Evolutionary conservation across 1,140 invertebrate species (phyloP).

Genomic region (Diorhabda elongata): DNA sequence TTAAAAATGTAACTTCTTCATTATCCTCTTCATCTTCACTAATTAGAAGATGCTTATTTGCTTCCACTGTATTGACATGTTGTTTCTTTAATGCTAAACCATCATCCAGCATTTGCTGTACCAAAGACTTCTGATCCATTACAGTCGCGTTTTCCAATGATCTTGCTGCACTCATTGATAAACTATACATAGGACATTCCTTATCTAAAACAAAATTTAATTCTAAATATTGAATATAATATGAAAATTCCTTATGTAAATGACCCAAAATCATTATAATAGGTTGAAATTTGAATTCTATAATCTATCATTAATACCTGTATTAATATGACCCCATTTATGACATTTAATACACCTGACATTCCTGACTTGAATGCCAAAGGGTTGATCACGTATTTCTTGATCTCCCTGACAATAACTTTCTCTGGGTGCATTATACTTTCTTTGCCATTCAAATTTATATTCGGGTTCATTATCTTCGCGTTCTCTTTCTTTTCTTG

Average conservation of each 20-base stretch:
- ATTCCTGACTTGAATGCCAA: slow-evolving; percentile 97
- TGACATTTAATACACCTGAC: slow-evolving; percentile 98
- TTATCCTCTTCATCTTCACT: slow-evolving; percentile 59
- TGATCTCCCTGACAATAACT: slow-evolving; percentile 94
- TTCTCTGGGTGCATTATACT: slow-evolving; percentile 97
- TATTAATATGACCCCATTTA: slow-evolving; percentile 99
- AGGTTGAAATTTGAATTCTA: not conserved
- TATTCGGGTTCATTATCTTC: slow-evolving; percentile 94
- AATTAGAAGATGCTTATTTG: slow-evolving; percentile 47
- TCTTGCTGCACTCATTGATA: slow-evolving; percentile 68
- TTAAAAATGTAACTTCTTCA: slow-evolving; percentile 72
- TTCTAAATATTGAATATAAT: slow-evolving; percentile 8
- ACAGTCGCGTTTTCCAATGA: slow-evolving; percentile 54
- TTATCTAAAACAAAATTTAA: slow-evolving; percentile 59
- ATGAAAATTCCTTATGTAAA: not conserved
- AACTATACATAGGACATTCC: slow-evolving; percentile 90
- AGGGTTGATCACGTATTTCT: slow-evolving; percentile 96
- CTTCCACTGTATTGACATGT: slow-evolving; percentile 48
- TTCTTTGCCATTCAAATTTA: slow-evolving; percentile 99
- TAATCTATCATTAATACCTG: slow-evolving; percentile 56
- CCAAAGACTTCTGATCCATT: slow-evolving; percentile 68
- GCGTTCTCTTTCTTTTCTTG: slow-evolving; percentile 84
- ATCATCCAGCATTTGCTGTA: slow-evolving; percentile 89
- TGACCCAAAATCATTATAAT: not conserved
- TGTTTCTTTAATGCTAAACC: slow-evolving; percentile 83